Evolutionary conservation across 2,888 invertebrate species (phyloP), one percentile per base, ranked within the genome.

Genomic region (Sturmia bella): DNA sequence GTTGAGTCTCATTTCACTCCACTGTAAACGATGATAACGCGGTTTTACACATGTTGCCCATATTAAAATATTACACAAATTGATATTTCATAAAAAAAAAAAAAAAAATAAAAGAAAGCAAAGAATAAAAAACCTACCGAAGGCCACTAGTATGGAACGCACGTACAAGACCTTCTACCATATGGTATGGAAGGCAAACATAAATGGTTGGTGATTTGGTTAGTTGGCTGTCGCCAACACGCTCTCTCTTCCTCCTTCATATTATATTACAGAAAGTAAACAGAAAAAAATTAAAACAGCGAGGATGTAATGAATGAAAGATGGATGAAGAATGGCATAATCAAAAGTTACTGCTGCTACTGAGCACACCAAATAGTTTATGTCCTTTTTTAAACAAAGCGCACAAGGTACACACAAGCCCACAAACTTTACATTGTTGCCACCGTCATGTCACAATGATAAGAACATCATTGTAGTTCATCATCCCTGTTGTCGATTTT

Each of bases 31-130:
- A 77, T 77, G 77, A 77, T 69, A 82, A 77, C 73, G 77, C 69
- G 68, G 77, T 69, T 82, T 54, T 80, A 73, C 80, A 80, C 79
- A 83, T 84, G 84, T 82, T 78, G 83, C 79, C 81, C 77, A 72
- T 78, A 84, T 84, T 84, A 84, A 84, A 84, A 84, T 82, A 84
- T 84, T 85, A 79, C 85, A 84, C 43, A 88, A 88, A 88, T 88
- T 88, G 88, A 88, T 87, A 88, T 88, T 88, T 86, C 86, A 61
- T 66, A 70, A 64, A 76, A 82, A 82, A 84, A 57, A 69, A 59
- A 15, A 52, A 56, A 52, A 54, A 52, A 13, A 43, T 39, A 50
- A 63, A 54, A 61, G 57, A 24, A 39, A 15, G 43, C 17, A 17
- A 37, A 24, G 24, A 15, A 43, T n/a, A 17, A 37, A 37, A 52